Conservation (phyloP, 2,888 invertebrate genomes). For the Macrophya annulata region DNA sequence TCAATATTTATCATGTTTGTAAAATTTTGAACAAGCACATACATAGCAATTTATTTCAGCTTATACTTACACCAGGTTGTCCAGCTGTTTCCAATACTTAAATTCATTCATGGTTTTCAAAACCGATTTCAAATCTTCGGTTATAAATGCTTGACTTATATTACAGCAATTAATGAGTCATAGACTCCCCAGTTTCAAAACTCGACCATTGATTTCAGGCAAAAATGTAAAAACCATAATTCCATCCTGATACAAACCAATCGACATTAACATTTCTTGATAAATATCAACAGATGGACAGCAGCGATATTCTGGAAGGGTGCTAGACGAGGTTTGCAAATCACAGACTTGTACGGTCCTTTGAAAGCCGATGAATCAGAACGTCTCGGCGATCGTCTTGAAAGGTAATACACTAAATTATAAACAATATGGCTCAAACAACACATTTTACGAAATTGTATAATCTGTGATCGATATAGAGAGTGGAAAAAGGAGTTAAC, state of each 20-base stretch:
- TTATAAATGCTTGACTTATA: not conserved
- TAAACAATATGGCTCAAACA: not conserved
- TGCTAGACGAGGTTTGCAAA: slow-evolving; percentile 71
- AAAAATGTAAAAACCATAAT: not conserved
- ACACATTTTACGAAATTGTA: not conserved
- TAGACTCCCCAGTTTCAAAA: too few relatives aligned
- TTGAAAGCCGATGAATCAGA: slow-evolving; percentile 75
- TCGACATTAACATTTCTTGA: not conserved
- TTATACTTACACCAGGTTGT: too few relatives aligned
- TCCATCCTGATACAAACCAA: not conserved
- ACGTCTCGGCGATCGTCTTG: slow-evolving; percentile 73
- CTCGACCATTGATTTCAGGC: not conserved
- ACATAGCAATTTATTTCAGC: too few relatives aligned
- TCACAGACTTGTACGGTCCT: slow-evolving; percentile 77
- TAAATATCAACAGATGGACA: slow-evolving; percentile 76
- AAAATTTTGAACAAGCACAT: not conserved
- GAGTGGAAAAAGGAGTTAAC: slow-evolving; percentile 79
- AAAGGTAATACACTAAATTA: slow-evolving; percentile 68
- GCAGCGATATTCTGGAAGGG: slow-evolving; percentile 77
- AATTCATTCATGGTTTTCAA: too few relatives aligned
- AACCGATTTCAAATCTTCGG: too few relatives aligned
- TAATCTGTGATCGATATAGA: slow-evolving; percentile 68
- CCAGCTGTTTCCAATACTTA: too few relatives aligned
- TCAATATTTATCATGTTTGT: not conserved
- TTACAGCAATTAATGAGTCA: not conserved